Conservation (phyloP, 2,888 invertebrate species). For the Ischnus inquisitorius region DNA sequence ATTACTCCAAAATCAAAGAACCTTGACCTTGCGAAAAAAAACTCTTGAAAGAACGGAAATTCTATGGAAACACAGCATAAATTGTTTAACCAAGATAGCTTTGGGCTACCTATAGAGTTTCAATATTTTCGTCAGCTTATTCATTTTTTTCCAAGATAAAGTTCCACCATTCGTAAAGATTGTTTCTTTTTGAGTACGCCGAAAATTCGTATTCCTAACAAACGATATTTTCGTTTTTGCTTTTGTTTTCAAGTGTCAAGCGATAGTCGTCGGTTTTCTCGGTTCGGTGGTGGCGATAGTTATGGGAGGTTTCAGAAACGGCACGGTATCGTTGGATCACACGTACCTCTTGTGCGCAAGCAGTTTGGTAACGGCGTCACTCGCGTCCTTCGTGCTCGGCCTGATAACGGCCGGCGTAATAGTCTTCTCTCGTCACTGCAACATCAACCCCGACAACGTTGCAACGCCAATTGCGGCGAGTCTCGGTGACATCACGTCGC, state of each 20-base stretch:
- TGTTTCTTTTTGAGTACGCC: background rate
- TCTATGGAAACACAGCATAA: too few relatives aligned
- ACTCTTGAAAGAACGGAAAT: too few relatives aligned
- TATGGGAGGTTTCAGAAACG: slow-evolving; percentile 89
- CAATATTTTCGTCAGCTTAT: background rate
- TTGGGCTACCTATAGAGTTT: too few relatives aligned
- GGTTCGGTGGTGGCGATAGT: slow-evolving; percentile 90
- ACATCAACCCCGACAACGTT: slow-evolving; percentile 93
- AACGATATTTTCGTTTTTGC: slow-evolving; percentile 16
- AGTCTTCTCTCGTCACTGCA: slow-evolving; percentile 89
- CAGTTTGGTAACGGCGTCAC: slow-evolving; percentile 91
- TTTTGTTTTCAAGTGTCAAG: slow-evolving; percentile 87
- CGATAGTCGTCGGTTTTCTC: slow-evolving; percentile 91
- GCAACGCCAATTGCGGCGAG: slow-evolving; percentile 94
- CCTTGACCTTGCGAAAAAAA: too few relatives aligned
- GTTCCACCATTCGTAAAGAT: background rate
- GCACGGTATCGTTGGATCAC: slow-evolving; percentile 89
- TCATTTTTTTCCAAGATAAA: background rate
- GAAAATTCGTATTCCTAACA: background rate
- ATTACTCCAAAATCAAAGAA: too few relatives aligned
- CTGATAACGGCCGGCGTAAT: slow-evolving; percentile 91
- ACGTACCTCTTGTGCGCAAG: slow-evolving; percentile 91
- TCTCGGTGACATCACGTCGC: slow-evolving; percentile 91
- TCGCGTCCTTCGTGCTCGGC: slow-evolving; percentile 91
- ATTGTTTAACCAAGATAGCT: too few relatives aligned